Conservation (phyloP, 2,888 invertebrate genomes). For the Drosophila macrospina region DNA sequence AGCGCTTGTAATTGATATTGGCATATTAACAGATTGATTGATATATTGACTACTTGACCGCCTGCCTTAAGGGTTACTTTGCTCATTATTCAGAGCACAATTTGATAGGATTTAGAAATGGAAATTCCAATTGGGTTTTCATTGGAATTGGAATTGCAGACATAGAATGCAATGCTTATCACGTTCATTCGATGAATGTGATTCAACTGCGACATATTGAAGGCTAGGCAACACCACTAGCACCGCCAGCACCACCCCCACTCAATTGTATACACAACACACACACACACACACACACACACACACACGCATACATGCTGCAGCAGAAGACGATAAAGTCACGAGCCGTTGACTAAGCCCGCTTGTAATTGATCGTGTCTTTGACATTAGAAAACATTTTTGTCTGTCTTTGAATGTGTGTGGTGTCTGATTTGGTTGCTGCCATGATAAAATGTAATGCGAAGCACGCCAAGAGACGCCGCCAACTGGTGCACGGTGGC, state of each 20-base stretch:
- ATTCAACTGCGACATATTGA: conserved; percentile 22
- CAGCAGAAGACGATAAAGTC: conserved; percentile 38
- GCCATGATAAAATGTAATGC: conserved; percentile 54
- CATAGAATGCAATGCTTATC: conserved; percentile 40
- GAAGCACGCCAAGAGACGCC: conserved; percentile 62
- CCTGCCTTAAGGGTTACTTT: neutral
- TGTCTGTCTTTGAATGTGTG: neutral
- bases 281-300: no score
- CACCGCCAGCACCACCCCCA: conserved; percentile 8
- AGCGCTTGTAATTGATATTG: neutral
- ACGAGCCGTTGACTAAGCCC: conserved; percentile 65
- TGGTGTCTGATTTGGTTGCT: conserved; percentile 19
- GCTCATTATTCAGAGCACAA: conserved; percentile 42
- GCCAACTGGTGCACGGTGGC: conserved; percentile 76
- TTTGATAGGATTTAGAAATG: conserved; percentile 19
- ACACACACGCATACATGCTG: no score
- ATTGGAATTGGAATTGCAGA: conserved; percentile 25
- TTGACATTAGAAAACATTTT: conserved; percentile 73
- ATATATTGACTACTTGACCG: conserved; percentile 3
- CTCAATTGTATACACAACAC: neutral
- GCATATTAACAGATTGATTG: conserved; percentile 1
- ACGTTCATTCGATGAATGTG: conserved; percentile 37
- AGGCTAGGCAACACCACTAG: conserved; percentile 29
- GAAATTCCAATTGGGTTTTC: conserved; percentile 30
- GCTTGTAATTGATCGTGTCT: conserved; percentile 77